Evolutionary conservation across 2,113 vertebrate genomes (phyloP).

Genomic region (Macquaria australasica): DNA sequence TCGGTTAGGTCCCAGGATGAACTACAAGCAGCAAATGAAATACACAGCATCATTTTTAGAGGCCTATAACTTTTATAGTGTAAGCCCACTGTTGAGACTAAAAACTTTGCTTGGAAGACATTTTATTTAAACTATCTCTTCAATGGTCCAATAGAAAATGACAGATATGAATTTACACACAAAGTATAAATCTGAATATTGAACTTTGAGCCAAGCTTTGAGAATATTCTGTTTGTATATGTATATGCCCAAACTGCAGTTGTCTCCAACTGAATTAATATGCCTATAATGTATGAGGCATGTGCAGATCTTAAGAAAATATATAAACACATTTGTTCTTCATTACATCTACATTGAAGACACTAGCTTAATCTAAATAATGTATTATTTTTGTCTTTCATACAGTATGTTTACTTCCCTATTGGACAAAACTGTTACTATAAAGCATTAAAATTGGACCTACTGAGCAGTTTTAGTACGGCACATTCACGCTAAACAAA

Average conservation of each 20-base stretch:
- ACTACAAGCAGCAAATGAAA: slow-evolving; percentile 11
- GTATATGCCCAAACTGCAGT: background rate
- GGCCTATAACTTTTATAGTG: background rate
- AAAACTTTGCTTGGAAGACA: background rate
- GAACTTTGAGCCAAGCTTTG: background rate
- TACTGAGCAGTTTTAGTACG: slow-evolving; percentile 53
- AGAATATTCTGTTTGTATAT: background rate
- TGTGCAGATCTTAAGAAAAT: background rate
- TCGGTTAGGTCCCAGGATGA: slow-evolving; percentile 46
- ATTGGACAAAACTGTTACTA: slow-evolving; percentile 14
- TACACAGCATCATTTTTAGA: background rate
- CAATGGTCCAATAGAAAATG: background rate
- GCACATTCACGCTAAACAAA: slow-evolving; percentile 77
- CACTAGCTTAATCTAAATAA: background rate
- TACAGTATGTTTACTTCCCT: background rate
- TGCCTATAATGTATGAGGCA: background rate
- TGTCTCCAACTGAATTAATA: background rate
- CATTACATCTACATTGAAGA: background rate
- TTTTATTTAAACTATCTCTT: background rate
- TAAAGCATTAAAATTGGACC: slow-evolving; percentile 28
- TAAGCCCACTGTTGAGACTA: background rate
- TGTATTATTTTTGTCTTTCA: slow-evolving; percentile 3
- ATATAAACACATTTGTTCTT: background rate
- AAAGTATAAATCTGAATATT: background rate
- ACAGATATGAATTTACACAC: background rate